A percentile compares a stretch with the other conserved stretches of the same genome.
Conservation (phyloP, 2,888 invertebrate species). For the Leptogaster cylindrica region DNA sequence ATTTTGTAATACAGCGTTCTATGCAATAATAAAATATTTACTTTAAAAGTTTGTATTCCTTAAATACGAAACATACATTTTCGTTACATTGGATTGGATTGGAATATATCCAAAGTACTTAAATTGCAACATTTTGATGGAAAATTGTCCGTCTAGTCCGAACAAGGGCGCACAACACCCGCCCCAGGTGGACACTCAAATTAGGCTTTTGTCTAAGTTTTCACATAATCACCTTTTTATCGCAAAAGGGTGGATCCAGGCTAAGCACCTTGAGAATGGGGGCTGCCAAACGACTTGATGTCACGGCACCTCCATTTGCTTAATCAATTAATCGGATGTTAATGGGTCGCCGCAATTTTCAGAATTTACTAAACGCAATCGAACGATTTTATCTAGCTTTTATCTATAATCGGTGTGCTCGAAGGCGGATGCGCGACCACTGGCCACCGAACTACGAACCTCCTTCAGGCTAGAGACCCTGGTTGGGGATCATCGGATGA, state of each 20-base stretch:
- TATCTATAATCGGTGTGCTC: slow-evolving; percentile 35
- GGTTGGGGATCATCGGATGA: slow-evolving; percentile 3
- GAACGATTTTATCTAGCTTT: slow-evolving; percentile 27
- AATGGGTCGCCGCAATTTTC: slow-evolving; percentile 39
- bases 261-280: background rate
- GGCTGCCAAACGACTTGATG: slow-evolving; percentile 8
- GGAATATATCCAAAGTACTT: no score
- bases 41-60: no score
- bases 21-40: no score
- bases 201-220: no score
- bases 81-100: no score
- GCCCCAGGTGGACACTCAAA: no score
- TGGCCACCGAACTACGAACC: background rate
- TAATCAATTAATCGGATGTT: slow-evolving; percentile 41
- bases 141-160: no score
- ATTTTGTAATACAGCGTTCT: no score
- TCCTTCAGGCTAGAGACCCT: background rate
- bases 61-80: no score
- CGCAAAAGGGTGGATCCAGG: background rate
- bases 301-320: slow-evolving; percentile 34
- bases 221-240: slow-evolving; percentile 21
- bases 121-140: no score
- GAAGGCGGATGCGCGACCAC: slow-evolving; percentile 17
- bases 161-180: no score
- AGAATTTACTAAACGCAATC: slow-evolving; percentile 31